Base-by-base conservation (phyloP, 2,797 vertebrate genomes). In the Fistularia commersonii region DNA sequence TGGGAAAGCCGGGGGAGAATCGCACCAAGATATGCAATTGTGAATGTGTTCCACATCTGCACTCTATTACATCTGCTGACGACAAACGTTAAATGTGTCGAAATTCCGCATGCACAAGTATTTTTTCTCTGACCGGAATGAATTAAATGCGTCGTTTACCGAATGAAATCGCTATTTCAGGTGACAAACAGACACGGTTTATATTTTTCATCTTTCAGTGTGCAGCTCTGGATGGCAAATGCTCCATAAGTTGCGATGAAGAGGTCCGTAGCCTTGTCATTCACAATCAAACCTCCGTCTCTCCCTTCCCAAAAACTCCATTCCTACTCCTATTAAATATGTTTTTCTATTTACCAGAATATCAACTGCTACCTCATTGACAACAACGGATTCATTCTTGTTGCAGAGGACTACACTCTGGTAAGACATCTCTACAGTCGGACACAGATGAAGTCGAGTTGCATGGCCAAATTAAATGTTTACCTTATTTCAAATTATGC, bases 201-300 rank as follows among this genome's bases (percentile, higher is more conserved):
- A 9, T 12, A 32, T 40, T 39, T 39, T 9, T 11, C 43, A 12
- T 37, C 33, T 41, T 62, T 3, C 77, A 99, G 97, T 99, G 97
- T 70, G 91, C 95, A 3, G 92, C 96, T 6, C 87, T 99, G 0
- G 95, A 98, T 70, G 95, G 96, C 11, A 95, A 91, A 64, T 99
- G 97, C 79, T 93, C 95, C 59, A 95, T 97, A 80, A 99, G 93
- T 84, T 99, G 97, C 51, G 97, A 99, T 32, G 93, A 98, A 34
- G 94, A 98, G 86, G 97, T 98, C 64, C 82, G 91, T 84, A 48
- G 53, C 1, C 12, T 40, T 54, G 23, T 23, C 23, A 23, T 23
- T 23, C 23, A 23, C 23, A 23, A 23, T 23, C 23, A 23, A 23
- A 23, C 23, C 23, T 23, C 23, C 23, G 4, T 23, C 3, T 8